Percentiles rank a stretch among this genome's conserved stretches.
Conservation (phyloP, 2,113 vertebrate species). For the Corythoichthys intestinalis region DNA sequence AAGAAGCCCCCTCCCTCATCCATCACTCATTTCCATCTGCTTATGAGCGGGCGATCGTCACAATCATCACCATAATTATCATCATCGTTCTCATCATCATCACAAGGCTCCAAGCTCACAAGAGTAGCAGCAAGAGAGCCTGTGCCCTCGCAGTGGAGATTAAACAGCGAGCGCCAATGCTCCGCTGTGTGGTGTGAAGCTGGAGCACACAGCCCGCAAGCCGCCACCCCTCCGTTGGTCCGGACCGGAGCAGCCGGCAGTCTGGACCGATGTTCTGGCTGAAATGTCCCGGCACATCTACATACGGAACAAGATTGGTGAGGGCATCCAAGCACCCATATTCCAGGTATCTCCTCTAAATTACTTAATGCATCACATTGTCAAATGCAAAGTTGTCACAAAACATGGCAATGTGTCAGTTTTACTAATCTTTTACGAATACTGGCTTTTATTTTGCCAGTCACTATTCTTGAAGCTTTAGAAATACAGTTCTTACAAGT, state of each 20-base stretch:
- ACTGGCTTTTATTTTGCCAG: neutral
- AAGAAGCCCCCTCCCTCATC: constrained; percentile 6
- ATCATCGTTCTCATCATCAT: neutral
- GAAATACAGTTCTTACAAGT: neutral
- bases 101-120: neutral
- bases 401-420: neutral
- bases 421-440: neutral
- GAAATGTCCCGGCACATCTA: constrained; percentile 84
- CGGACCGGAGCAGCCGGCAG: constrained; percentile 69
- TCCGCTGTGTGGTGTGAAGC: constrained; percentile 57
- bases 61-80: neutral
- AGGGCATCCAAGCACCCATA: constrained; percentile 79
- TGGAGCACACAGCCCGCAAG: constrained; percentile 69
- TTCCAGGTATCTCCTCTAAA: constrained; percentile 72
- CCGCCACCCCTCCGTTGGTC: constrained; percentile 68
- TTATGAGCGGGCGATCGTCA: constrained; percentile 26
- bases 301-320: constrained; percentile 79
- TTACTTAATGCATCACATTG: neutral
- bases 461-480: neutral
- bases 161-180: constrained; percentile 25
- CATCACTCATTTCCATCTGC: constrained; percentile 30
- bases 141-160: neutral
- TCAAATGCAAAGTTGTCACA: neutral
- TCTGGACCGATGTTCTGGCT: constrained; percentile 77
- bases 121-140: constrained; percentile 11